Percentiles rank a stretch among this genome's conserved stretches.
Conservation (phyloP, 2,797 vertebrate species). For the Meda fulgida region DNA sequence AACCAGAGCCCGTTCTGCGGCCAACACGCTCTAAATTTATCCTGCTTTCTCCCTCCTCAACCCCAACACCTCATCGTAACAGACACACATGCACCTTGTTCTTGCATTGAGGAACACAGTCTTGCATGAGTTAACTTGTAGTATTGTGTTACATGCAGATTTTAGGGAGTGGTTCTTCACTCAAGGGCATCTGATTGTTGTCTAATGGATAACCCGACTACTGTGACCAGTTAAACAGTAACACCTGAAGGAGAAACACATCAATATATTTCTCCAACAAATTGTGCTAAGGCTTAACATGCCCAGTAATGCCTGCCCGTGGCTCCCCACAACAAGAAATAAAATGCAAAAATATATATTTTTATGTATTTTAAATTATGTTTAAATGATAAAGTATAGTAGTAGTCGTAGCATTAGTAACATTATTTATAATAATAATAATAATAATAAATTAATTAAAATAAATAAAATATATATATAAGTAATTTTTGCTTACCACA, state of each 20-base stretch:
- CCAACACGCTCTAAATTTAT: slow-evolving; percentile 61
- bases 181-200: slow-evolving; percentile 51
- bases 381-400: background rate
- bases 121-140: slow-evolving; percentile 5
- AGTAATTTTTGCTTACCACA: too few species aligned
- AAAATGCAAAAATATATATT: background rate
- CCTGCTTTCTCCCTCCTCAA: slow-evolving; percentile 10
- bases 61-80: slow-evolving; percentile 13
- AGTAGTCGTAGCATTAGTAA: too few species aligned
- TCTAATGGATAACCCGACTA: slow-evolving; percentile 60
- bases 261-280: slow-evolving; percentile 59
- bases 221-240: slow-evolving; percentile 62
- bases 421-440: background rate
- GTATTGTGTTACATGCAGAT: background rate
- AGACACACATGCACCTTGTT: slow-evolving; percentile 27
- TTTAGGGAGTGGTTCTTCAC: slow-evolving; percentile 42
- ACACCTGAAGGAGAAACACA: slow-evolving; percentile 54
- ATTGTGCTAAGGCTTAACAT: slow-evolving; percentile 30
- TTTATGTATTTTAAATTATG: too few species aligned
- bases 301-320: slow-evolving; percentile 38
- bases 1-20: slow-evolving; percentile 43
- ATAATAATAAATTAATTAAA: too few species aligned
- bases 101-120: background rate
- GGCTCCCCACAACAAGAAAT: slow-evolving; percentile 4
- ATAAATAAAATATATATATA: too few species aligned